A percentile compares a stretch with the other conserved stretches of the same genome.
Evolutionary conservation across 2,888 invertebrate species (phyloP).

Genomic region (Dichetophora obliterata): DNA sequence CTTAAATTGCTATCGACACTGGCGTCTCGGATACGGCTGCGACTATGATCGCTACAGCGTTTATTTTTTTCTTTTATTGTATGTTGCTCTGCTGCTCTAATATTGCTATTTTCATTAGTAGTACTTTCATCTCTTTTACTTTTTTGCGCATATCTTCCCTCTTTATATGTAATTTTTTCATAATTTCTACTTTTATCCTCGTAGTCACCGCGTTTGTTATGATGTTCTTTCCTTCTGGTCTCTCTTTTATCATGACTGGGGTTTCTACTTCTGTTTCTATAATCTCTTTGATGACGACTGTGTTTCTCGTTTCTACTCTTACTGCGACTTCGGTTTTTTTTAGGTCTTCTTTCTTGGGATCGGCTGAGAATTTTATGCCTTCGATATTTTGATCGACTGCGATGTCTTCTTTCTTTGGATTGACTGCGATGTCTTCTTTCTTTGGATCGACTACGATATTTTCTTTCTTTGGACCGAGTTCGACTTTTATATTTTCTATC

Average conservation of each 20-base stretch:
- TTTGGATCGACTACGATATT: neutral
- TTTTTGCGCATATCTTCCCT: neutral
- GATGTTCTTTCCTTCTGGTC: neutral
- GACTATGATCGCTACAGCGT: neutral
- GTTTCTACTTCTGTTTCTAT: conserved; percentile 1
- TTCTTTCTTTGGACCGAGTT: neutral
- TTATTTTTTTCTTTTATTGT: too few species aligned
- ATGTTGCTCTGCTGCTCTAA: too few species aligned
- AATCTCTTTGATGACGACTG: neutral
- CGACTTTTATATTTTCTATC: conserved; percentile 18
- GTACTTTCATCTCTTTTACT: neutral
- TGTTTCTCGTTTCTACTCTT: conserved; percentile 5
- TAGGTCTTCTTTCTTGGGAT: too few species aligned
- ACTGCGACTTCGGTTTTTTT: conserved; percentile 17
- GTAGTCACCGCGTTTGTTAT: conserved; percentile 13
- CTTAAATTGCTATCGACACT: neutral
- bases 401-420: neutral
- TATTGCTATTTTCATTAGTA: neutral
- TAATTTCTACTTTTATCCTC: neutral
- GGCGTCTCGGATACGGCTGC: neutral
- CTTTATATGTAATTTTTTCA: neutral
- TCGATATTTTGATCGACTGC: conserved; percentile 16
- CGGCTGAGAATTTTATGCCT: conserved; percentile 3
- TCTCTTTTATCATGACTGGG: neutral
- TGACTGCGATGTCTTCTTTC: neutral